phyloP scores from a whole-genome alignment of 2,888 invertebrate genomes.

The Taphrorychus bicolor region DNA sequence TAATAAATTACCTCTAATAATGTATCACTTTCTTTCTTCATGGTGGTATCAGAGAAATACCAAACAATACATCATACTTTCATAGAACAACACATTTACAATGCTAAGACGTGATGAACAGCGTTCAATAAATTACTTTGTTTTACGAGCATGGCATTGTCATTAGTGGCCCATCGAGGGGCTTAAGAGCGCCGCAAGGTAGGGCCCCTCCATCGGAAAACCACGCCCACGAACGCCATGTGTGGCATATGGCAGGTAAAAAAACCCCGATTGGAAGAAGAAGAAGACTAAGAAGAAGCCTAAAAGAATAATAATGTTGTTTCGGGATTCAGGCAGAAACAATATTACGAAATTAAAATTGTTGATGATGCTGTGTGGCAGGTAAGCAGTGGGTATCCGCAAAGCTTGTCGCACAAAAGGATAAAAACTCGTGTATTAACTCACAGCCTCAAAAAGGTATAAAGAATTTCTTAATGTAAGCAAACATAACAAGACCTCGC shows the following conservation, averaged over 20 bases:
- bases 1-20: no score
- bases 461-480: background rate
- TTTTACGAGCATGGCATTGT: constrained; percentile 1
- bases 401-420: background rate
- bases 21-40: no score
- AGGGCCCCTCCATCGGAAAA: constrained; percentile 26
- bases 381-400: background rate
- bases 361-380: background rate
- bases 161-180: constrained; percentile 25
- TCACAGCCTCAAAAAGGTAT: background rate
- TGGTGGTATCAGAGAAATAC: no score
- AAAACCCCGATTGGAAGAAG: constrained; percentile 8
- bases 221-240: constrained; percentile 38
- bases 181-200: constrained; percentile 13
- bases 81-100: background rate
- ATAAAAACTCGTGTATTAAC: background rate
- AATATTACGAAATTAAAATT: background rate
- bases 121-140: background rate
- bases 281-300: background rate
- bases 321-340: constrained; percentile 11
- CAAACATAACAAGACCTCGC: constrained; percentile 3
- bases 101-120: background rate
- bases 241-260: constrained; percentile 33
- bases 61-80: background rate
- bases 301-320: constrained; percentile 27